Evolutionary conservation across 2,113 vertebrate genomes (phyloP), one percentile per base, ranked within the genome.

Genomic region (Hiodon alosoides): DNA sequence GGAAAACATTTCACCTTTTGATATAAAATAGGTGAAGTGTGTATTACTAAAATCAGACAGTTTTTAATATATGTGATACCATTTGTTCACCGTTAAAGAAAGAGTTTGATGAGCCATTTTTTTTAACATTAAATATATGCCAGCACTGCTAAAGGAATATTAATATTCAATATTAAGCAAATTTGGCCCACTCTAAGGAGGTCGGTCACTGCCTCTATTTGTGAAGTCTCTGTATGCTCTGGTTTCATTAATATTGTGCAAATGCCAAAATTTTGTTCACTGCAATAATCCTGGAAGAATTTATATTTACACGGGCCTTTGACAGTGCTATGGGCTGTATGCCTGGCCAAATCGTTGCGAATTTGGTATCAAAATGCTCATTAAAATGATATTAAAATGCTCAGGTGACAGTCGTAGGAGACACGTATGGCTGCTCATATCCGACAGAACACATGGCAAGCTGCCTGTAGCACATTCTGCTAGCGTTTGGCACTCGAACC

Each of bases 261-360:
- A 66, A 58, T n/a, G 14, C 31, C 3, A 9, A 16, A 2, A n/a
- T 31, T 31, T 31, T 57, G 13, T n/a, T 61, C 9, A 16, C 9
- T 52, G 10, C 61, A 3, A 7, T 53, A 2, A 13, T 65, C 55
- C 6, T 0, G 11, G 57, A 52, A 59, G 57, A 47, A 57, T 78
- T 69, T 69, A 78, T 78, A 69, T 70, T 74, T 78, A 59, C 65
- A 57, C 13, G 55, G 62, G 46, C 69, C 67, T 69, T 57, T 52
- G 48, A 66, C 47, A 11, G 53, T 46, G 61, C 13, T 64, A 52
- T 74, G 57, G 57, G 74, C 69, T 66, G 74, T 11, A 58, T 16
- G 11, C 7, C 7, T 53, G 61, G 51, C 13, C n/a, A 66, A 50
- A 73, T 66, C 9, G 53, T n/a, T 9, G 17, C 61, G 73, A 79